These are phyloP conservation scores for Phrynocephalus forsythii DNA, from an alignment of 2,797 vertebrate species.

Conservation along the genomic window DNA sequence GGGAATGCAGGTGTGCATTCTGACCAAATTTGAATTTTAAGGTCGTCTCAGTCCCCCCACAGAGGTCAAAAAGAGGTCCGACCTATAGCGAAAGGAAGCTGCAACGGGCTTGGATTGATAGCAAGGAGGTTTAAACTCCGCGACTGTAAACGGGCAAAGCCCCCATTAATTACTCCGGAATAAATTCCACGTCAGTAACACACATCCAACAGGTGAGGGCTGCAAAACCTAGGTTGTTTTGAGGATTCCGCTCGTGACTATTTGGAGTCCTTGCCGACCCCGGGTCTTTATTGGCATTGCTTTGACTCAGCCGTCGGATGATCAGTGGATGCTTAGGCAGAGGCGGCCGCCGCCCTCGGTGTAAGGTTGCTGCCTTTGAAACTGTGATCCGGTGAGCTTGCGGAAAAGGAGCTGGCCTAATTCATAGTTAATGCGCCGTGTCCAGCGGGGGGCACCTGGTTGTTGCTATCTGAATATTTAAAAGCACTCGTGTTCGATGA, in stretches of 20 bases:
- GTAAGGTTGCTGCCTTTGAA: conserved; percentile 21
- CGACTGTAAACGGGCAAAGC: too few species aligned
- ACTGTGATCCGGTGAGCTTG: not conserved
- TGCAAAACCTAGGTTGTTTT: not conserved
- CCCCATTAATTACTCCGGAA: too few species aligned
- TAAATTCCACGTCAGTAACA: too few species aligned
- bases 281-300: not conserved
- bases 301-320: not conserved
- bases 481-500: conserved; percentile 14
- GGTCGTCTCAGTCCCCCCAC: not conserved
- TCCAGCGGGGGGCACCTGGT: not conserved
- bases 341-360: not conserved
- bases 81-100: not conserved
- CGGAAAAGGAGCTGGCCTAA: conserved; percentile 12
- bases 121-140: too few species aligned
- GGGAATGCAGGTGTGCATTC: not conserved
- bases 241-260: not conserved
- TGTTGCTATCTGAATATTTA: conserved; percentile 20
- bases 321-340: not conserved
- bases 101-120: too few species aligned
- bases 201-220: not conserved
- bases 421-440: conserved; percentile 26
- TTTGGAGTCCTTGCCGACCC: not conserved
- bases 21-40: not conserved
- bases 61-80: not conserved